phyloP scores from a whole-genome alignment of 2,888 invertebrate genomes.

The Coenonympha glycerion region DNA sequence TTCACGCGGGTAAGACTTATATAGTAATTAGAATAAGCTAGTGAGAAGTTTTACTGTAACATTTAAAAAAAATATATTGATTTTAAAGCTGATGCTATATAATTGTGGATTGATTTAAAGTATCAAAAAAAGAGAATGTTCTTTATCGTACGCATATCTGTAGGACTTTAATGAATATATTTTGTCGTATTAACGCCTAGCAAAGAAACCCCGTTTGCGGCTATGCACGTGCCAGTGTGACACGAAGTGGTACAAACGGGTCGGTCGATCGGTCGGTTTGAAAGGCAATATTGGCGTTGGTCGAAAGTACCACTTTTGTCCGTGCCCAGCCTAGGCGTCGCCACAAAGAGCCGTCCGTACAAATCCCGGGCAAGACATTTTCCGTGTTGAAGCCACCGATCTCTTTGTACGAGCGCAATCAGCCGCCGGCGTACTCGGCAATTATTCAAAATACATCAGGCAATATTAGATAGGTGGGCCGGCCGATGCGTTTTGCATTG shows the following conservation, averaged over 20 bases:
- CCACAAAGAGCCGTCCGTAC: slow-evolving; percentile 35
- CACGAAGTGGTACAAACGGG: neutral
- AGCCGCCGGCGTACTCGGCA: slow-evolving; percentile 57
- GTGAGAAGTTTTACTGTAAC: too few species aligned
- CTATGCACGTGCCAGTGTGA: too few species aligned
- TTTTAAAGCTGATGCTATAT: too few species aligned
- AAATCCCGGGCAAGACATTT: slow-evolving; percentile 63
- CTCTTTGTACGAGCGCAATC: slow-evolving; percentile 65
- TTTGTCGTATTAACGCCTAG: too few species aligned
- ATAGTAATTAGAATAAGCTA: too few species aligned
- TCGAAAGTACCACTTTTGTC: slow-evolving; percentile 30
- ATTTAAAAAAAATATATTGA: too few species aligned
- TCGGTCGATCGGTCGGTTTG: neutral
- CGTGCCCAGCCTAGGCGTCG: slow-evolving; percentile 17
- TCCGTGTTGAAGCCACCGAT: slow-evolving; percentile 44
- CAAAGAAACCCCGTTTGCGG: too few species aligned
- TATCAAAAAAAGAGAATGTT: too few species aligned
- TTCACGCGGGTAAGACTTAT: too few species aligned
- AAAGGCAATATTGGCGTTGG: slow-evolving; percentile 16
- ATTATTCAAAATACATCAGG: slow-evolving; percentile 74
- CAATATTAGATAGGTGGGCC: slow-evolving; percentile 72
- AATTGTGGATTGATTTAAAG: too few species aligned
- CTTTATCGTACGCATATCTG: too few species aligned
- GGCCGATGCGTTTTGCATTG: slow-evolving; percentile 72
- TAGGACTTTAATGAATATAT: too few species aligned